Base-by-base conservation (phyloP, 1,140 invertebrate genomes). In the Solenopsis invicta region DNA sequence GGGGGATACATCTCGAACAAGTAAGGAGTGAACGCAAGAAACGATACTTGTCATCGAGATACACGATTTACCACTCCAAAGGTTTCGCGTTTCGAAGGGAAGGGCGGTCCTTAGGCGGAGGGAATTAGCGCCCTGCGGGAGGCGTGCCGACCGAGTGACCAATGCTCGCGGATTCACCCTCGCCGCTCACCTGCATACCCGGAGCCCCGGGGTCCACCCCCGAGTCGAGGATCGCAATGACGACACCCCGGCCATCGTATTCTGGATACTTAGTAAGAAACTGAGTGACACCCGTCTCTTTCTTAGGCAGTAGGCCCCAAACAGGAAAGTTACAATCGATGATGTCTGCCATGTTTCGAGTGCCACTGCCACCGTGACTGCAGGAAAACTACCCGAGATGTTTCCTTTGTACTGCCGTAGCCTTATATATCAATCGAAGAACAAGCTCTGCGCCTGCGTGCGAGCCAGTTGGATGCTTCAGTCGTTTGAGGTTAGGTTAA, bases 141-240 rank as follows among this genome's bases (percentile, higher is more conserved):
- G 90, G 88, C 72, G 90, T 91, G 85, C 78, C 85, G 61, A n/a
- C 37, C 37, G 21, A 29, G 54, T 85, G 82, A 85, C 54, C 54
- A 84, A 75, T 37, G 29, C 4, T 24, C n/a, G 18, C 34, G 41
- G 13, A 13, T 61, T 24, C 29, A 34, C 34, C 37, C 69, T 93
- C 94, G 93, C 18, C 2, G 10, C 94, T 95, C 96, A 99, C 99
- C 97, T 99, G 97, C 90, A 99, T 96, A 84, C 99, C 99, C 82
- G 97, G 96, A 18, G 99, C 98, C 64, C 98, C 98, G 54, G 99
- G 99, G 96, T 99, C 99, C 81, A 99, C 98, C 21, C 99, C 99
- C 48, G 99, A 99, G 96, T 99, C 99, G 86, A 99, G 97, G 93
- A 99, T 98, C 59, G 99, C 99, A 93, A 99, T 99, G 89, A 98